Base-by-base conservation (phyloP, 2,113 vertebrate genomes). In the Silurus glanis region DNA sequence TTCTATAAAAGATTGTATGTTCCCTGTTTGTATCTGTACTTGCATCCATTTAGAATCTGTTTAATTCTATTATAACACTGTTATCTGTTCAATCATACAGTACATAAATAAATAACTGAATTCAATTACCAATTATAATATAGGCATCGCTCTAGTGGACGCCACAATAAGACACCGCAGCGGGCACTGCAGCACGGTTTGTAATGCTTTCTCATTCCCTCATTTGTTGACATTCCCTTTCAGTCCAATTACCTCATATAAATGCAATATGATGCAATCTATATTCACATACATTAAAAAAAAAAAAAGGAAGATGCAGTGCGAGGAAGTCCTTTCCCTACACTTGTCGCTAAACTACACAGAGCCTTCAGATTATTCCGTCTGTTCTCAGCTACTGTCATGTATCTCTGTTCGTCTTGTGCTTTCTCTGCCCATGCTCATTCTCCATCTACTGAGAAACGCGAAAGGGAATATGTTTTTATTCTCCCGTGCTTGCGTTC, bases 281-380 rank as follows among this genome's bases (percentile, higher is more conserved):
- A 83, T 87, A 82, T 76, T 76, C 14, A 55, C 25, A 55, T 76
- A 16, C 51, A 55, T 55, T 75, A 14, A 17, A 14, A 61, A 80
- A 17, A 14, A 61, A 80, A 58, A 79, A 88, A 86, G 81, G 67
- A 89, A 90, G 88, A 84, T 37, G 59, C 3, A 64, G 90, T 85
- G 83, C 84, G 74, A 88, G 55, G 55, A 88, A 76, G 86, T 83
- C 89, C 87, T 84, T 89, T 84, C 85, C 89, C 67, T 87, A 75
- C 78, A 74, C 69, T 86, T 88, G 78, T 90, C 87, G 62, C 86
- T 84, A 71, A 82, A 90, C 91, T 90, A 87, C 91, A 88, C 78
- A 82, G 89, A 90, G 92, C 84, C 90, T 90, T 82, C 88, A 89
- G 88, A 83, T 83, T 85, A 90, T 91, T 91, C 89, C 90, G 84